phyloP scores from a whole-genome alignment of 2,888 invertebrate genomes.

The Ischnus inquisitorius region DNA sequence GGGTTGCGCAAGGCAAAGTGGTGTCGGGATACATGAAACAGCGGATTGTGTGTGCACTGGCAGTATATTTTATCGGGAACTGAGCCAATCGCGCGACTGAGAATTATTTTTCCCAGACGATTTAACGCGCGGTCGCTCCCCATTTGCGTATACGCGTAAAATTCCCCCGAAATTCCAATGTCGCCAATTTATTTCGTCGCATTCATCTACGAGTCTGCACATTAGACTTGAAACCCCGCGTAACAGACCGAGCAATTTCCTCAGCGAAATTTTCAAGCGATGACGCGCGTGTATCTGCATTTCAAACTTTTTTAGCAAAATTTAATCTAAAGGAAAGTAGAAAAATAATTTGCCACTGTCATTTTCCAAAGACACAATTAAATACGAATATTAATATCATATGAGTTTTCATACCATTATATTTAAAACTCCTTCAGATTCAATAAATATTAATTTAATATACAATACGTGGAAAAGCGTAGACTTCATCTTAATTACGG shows the following conservation, averaged over 20 bases:
- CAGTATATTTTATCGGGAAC: constrained; percentile 38
- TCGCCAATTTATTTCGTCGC: constrained; percentile 42
- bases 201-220: background rate
- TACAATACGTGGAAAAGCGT: background rate
- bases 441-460: background rate
- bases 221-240: background rate
- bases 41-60: background rate
- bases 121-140: constrained; percentile 11
- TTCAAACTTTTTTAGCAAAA: no score
- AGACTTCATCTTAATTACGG: background rate
- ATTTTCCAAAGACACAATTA: no score
- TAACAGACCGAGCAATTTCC: constrained; percentile 25
- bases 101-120: constrained; percentile 52
- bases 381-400: no score
- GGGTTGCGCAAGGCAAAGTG: background rate
- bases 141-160: background rate
- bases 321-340: no score
- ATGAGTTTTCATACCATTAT: no score
- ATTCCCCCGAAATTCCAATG: constrained; percentile 14
- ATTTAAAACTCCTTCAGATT: background rate
- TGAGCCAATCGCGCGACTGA: constrained; percentile 41
- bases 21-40: background rate
- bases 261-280: no score
- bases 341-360: background rate
- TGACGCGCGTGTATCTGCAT: no score